Percentiles rank a stretch among this genome's conserved stretches.
Conservation (phyloP, 2,888 invertebrate species). For the Hyppa rectilinea region DNA sequence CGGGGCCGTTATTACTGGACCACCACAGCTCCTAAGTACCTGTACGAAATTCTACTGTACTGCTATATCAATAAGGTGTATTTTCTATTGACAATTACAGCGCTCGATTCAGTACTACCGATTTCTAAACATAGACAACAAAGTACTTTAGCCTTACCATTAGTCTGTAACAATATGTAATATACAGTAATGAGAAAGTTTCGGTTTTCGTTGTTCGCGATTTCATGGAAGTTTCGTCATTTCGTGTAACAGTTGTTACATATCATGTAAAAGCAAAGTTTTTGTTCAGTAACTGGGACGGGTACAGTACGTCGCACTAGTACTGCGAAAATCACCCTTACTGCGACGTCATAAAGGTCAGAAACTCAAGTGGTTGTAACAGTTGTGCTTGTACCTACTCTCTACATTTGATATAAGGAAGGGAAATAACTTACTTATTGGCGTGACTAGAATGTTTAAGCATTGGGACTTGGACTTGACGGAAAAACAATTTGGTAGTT, state of each 20-base stretch:
- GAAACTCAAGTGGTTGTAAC: neutral
- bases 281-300: conserved; percentile 19
- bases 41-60: too few species aligned
- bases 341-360: neutral
- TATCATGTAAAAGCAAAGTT: conserved; percentile 47
- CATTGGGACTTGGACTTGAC: neutral
- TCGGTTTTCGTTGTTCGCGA: conserved; percentile 17
- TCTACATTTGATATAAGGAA: conserved; percentile 10
- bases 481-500: conserved; percentile 26
- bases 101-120: neutral
- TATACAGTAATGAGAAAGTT: conserved; percentile 43
- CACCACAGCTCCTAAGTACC: too few species aligned
- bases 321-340: neutral
- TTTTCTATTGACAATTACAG: neutral
- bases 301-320: neutral
- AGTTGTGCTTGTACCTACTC: neutral
- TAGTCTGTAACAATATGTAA: conserved; percentile 11
- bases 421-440: conserved; percentile 45
- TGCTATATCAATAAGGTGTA: too few species aligned
- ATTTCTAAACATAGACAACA: neutral
- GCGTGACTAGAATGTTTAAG: conserved; percentile 36
- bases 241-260: conserved; percentile 24
- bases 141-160: neutral
- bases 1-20: too few species aligned
- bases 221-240: conserved; percentile 25